A percentile compares a stretch with the other conserved stretches of the same genome.
Evolutionary conservation across 2,888 invertebrate genomes (phyloP).

Genomic region (Sycophila texana): DNA sequence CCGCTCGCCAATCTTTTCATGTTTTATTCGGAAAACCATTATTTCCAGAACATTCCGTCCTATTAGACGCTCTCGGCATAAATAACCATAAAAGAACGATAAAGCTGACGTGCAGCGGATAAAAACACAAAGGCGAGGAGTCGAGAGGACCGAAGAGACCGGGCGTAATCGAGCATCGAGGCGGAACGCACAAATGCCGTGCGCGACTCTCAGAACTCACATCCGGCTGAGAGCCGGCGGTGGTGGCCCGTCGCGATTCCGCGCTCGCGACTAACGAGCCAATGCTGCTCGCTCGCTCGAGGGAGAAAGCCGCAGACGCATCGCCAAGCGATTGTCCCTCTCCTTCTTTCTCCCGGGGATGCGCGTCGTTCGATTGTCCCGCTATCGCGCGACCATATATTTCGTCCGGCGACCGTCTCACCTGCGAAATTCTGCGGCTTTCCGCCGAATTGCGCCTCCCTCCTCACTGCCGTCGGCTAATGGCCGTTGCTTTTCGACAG

Average conservation of each 20-base stretch:
- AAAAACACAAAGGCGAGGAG: constrained; percentile 34
- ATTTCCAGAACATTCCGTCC: constrained; percentile 53
- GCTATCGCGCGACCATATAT: constrained; percentile 35
- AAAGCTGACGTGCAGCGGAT: constrained; percentile 34
- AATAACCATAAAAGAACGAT: constrained; percentile 54
- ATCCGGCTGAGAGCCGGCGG: not conserved
- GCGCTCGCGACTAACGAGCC: constrained; percentile 62
- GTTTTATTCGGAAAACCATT: constrained; percentile 56
- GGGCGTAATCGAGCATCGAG: constrained; percentile 37
- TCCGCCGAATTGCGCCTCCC: constrained; percentile 26
- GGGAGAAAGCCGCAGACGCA: constrained; percentile 32
- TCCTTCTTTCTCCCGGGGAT: constrained; percentile 16
- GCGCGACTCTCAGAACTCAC: constrained; percentile 11
- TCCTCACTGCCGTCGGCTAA: not conserved
- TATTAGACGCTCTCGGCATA: constrained; percentile 53
- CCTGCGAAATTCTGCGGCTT: not conserved
- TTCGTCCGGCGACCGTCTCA: constrained; percentile 22
- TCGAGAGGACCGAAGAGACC: constrained; percentile 42
- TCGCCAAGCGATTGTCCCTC: constrained; percentile 36
- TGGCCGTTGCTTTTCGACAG: constrained; percentile 3
- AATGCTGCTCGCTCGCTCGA: constrained; percentile 55
- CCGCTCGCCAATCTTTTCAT: constrained; percentile 25
- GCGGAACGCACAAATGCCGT: constrained; percentile 23
- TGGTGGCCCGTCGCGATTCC: constrained; percentile 55
- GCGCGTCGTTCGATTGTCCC: constrained; percentile 39